Conservation (phyloP, 2,888 invertebrate species). For the Scaptomyza flava region DNA sequence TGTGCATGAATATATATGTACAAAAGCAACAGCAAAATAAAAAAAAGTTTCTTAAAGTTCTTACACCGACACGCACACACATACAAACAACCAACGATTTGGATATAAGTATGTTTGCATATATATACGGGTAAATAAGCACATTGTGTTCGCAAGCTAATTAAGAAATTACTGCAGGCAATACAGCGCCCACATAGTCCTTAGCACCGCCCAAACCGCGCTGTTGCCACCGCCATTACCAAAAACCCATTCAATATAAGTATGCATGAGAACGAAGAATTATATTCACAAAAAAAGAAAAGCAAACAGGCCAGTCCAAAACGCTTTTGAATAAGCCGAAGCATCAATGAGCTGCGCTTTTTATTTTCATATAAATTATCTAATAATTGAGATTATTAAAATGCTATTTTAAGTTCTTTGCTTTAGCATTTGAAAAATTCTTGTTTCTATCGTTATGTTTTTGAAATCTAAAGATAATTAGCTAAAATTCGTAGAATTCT, state of each 20-base stretch:
- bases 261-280: slow-evolving; percentile 35
- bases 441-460: background rate
- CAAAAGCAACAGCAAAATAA: slow-evolving; percentile 23
- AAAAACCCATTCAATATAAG: slow-evolving; percentile 71
- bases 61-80: slow-evolving; percentile 12
- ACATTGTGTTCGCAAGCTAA: slow-evolving; percentile 79
- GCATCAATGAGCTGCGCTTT: slow-evolving; percentile 28
- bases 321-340: slow-evolving; percentile 28
- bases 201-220: slow-evolving; percentile 10
- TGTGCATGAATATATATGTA: slow-evolving; percentile 4
- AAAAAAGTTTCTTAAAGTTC: slow-evolving; percentile 23
- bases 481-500: too few species aligned
- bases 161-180: slow-evolving; percentile 83
- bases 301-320: slow-evolving; percentile 5
- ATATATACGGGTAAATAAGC: slow-evolving; percentile 60
- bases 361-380: background rate
- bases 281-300: slow-evolving; percentile 31
- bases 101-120: slow-evolving; percentile 18
- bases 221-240: slow-evolving; percentile 52
- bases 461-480: background rate
- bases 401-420: too few species aligned
- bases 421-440: too few species aligned
- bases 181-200: slow-evolving; percentile 50
- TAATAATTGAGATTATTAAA: too few species aligned
- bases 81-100: slow-evolving; percentile 16